Evolutionary conservation across 2,113 vertebrate species (phyloP).

Genomic region (Gambusia holbrooki): DNA sequence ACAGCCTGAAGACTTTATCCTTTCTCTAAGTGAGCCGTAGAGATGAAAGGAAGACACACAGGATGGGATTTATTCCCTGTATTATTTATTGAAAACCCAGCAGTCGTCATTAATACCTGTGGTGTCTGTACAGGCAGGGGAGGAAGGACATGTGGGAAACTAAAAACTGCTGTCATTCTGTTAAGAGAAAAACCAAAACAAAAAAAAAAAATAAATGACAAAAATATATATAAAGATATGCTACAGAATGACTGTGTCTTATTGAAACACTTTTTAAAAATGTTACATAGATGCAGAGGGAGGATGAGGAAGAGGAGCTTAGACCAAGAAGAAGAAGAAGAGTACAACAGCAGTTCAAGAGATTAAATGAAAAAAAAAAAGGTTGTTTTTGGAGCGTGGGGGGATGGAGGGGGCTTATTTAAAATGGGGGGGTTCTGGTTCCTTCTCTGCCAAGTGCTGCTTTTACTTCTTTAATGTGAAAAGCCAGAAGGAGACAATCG

Average conservation of each 20-base stretch:
- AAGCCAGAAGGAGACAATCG: slow-evolving; percentile 30
- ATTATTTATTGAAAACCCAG: slow-evolving; percentile 79
- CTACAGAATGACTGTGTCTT: slow-evolving; percentile 55
- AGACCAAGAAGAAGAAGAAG: slow-evolving; percentile 15
- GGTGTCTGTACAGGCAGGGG: slow-evolving; percentile 48
- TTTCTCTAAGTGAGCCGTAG: neutral
- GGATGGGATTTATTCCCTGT: slow-evolving; percentile 48
- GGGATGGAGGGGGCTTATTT: slow-evolving; percentile 9
- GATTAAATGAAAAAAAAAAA: slow-evolving; percentile 30
- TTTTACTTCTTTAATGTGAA: slow-evolving; percentile 33
- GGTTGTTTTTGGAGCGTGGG: neutral
- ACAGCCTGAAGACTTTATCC: no score
- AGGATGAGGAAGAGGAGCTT: neutral
- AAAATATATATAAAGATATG: slow-evolving; percentile 20
- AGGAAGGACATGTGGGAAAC: slow-evolving; percentile 35
- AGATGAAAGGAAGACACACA: slow-evolving; percentile 16
- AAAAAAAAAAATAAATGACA: slow-evolving; percentile 2
- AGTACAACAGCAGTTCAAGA: slow-evolving; percentile 43
- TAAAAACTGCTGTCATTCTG: slow-evolving; percentile 58
- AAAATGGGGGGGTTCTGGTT: slow-evolving; percentile 16
- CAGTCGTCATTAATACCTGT: slow-evolving; percentile 68
- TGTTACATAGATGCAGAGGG: slow-evolving; percentile 45
- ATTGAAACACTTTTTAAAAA: slow-evolving; percentile 58
- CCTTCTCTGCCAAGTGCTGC: slow-evolving; percentile 47
- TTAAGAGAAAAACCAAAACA: neutral